A percentile compares a stretch with the other conserved stretches of the same genome.
These are phyloP conservation scores for Characodon lateralis DNA, from an alignment of 2,797 vertebrate genomes.

Conservation along the genomic window DNA sequence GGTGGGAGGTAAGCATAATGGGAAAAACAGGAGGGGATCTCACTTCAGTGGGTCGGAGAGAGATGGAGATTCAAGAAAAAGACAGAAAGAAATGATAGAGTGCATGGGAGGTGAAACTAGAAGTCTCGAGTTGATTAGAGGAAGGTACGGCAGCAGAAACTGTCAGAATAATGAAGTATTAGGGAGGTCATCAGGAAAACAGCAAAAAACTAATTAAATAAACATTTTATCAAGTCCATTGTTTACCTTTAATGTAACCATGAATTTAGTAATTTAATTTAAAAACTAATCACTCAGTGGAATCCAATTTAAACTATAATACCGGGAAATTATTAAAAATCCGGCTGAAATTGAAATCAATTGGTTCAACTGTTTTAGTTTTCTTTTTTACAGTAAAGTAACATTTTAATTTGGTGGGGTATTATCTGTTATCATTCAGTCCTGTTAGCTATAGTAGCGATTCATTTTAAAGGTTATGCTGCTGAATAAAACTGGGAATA, in stretches of 20 bases:
- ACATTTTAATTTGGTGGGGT: too few relatives aligned
- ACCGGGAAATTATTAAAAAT: not conserved
- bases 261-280: not conserved
- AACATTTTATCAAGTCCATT: not conserved
- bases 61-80: constrained; percentile 21
- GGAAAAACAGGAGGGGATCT: constrained; percentile 76
- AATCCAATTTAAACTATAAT: not conserved
- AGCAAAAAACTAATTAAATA: too few relatives aligned
- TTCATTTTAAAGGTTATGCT: too few relatives aligned
- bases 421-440: too few relatives aligned
- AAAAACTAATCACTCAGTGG: not conserved
- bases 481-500: too few relatives aligned
- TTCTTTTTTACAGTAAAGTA: too few relatives aligned
- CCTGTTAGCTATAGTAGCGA: too few relatives aligned
- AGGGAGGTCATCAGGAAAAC: not conserved
- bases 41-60: constrained; percentile 57
- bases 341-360: not conserved
- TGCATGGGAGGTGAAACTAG: constrained; percentile 32
- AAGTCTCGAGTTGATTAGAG: constrained; percentile 22
- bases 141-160: constrained; percentile 2
- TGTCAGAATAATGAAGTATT: not conserved
- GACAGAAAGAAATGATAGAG: constrained; percentile 26
- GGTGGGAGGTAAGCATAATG: constrained; percentile 76
- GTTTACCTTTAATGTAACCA: not conserved
- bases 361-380: not conserved